Evolutionary conservation across 2,113 vertebrate species (phyloP), one percentile per base, ranked within the genome.

Genomic region (Oncorhynchus tshawytscha): DNA sequence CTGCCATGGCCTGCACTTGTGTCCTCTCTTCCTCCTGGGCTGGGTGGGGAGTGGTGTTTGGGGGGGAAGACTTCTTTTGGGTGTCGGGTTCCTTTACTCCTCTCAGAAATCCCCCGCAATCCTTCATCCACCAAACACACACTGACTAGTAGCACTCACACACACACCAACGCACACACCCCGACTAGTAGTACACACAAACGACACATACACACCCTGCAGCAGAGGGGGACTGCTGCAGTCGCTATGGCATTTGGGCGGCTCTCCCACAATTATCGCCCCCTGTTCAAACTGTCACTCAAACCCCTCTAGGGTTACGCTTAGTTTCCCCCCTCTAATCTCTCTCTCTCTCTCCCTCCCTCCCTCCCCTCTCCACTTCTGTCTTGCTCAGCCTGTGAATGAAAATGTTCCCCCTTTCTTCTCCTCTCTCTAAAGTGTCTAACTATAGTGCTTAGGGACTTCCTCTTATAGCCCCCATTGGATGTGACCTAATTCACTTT

Each of bases 211-310:
- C 24, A 20, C 88, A 83, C 68, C 49, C 49, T 39, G 39, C 39
- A 39, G 39, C 39, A 39, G 39, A 39, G 2, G 39, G 34, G 39
- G 39, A 39, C 39, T 78, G 27, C 80, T 79, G 85, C 79, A 74
- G 80, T 74, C 78, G 85, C 79, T 74, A 70, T 91, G 89, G 87
- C 80, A 91, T 91, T 86, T 80, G 76, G 82, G 83, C 80, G 75
- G 73, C 81, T 90, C 82, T 77, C 77, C 82, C 76, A 82, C 89
- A 91, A 92, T 89, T 90, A 87, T 88, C 48, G 81, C 84, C 78
- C 85, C 77, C 87, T 78, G 84, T 90, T 87, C 81, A 82, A 84
- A 83, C 77, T 80, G 83, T 81, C 86, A 77, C 77, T 79, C 70
- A 24, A 70, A 69, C 70, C 77, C 16, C 79, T 80, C 70, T 39